Percentiles rank a stretch among this genome's conserved stretches.
Conservation (phyloP, 1,140 invertebrate species). For the Drosophila nigromelanica region DNA sequence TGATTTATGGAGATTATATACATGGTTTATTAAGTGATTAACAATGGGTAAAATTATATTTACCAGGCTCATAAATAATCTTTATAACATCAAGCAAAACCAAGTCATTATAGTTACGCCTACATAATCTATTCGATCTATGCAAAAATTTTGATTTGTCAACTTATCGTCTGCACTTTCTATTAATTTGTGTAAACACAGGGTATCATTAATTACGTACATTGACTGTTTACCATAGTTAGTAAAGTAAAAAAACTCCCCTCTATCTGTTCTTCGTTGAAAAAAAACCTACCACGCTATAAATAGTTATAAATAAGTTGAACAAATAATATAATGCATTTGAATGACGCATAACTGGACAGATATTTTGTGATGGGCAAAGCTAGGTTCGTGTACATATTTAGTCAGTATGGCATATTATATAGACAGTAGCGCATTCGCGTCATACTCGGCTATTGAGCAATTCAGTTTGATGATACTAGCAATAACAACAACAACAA, state of each 20-base stretch:
- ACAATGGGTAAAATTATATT: no score
- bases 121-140: no score
- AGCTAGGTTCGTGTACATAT: neutral
- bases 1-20: neutral
- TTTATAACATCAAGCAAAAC: no score
- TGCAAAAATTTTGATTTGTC: no score
- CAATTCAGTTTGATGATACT: conserved; percentile 23
- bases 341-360: neutral
- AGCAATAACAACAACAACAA: conserved; percentile 37
- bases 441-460: conserved; percentile 21
- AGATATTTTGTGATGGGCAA: neutral
- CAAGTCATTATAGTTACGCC: no score
- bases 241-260: neutral
- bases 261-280: neutral
- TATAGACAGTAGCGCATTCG: conserved; percentile 14
- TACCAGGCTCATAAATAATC: no score
- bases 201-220: neutral
- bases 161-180: no score
- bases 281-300: neutral
- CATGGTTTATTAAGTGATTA: no score
- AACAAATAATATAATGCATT: neutral
- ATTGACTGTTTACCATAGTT: neutral
- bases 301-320: neutral
- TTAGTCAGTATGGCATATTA: neutral
- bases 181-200: no score